phyloP scores from a whole-genome alignment of 2,797 vertebrate genomes.

The Erethizon dorsatum region DNA sequence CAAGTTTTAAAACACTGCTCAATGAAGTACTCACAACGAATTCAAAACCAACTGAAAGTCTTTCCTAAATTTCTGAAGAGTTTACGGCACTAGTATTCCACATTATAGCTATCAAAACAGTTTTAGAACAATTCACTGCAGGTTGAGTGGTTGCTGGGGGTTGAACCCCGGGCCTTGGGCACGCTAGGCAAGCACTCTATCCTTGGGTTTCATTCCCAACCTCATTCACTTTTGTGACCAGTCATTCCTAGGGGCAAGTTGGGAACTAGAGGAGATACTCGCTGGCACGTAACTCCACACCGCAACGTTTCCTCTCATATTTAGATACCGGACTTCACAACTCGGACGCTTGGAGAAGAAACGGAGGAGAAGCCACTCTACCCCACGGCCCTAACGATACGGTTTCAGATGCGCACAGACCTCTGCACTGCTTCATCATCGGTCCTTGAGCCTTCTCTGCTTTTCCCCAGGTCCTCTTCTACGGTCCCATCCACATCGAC shows the following conservation, averaged over 20 bases:
- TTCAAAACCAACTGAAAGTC: background rate
- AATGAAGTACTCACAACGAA: background rate
- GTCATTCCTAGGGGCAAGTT: background rate
- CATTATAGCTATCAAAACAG: background rate
- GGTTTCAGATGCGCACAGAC: conserved; percentile 86
- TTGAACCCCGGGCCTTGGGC: background rate
- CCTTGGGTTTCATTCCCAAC: background rate
- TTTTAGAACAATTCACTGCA: conserved; percentile 31
- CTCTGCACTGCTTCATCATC: conserved; percentile 98
- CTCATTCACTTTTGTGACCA: background rate
- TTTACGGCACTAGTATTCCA: background rate
- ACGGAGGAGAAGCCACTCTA: background rate
- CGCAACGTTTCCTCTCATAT: background rate
- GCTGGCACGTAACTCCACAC: background rate
- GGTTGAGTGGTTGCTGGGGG: background rate
- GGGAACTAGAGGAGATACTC: background rate
- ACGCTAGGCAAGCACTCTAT: background rate
- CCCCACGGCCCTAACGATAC: background rate
- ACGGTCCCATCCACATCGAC: conserved; percentile 95
- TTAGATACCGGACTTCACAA: background rate
- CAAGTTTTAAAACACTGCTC: conserved; percentile 44
- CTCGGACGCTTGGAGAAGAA: background rate
- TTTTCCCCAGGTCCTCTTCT: conserved; percentile 98
- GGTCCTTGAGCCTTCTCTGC: conserved; percentile 97
- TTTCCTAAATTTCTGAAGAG: background rate